These are phyloP conservation scores for Temnothorax rugatulus DNA, from an alignment of 2,888 invertebrate genomes.

Conservation along the genomic window DNA sequence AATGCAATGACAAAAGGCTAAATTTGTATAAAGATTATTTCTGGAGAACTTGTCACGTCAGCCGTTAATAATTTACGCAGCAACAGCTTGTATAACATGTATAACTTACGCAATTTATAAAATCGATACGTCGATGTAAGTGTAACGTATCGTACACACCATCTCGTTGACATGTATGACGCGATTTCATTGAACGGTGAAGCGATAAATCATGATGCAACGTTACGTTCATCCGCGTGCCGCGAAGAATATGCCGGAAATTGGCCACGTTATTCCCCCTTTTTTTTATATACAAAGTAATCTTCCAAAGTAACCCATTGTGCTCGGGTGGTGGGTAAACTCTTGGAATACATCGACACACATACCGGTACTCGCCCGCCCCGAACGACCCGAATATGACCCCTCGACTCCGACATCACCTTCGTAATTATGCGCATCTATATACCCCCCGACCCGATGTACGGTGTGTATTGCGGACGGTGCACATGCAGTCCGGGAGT, in stretches of 20 bases:
- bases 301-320: constrained; percentile 35
- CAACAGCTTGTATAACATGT: not conserved
- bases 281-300: constrained; percentile 28
- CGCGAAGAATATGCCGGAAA: constrained; percentile 36
- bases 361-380: constrained; percentile 3
- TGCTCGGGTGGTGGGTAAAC: constrained; percentile 11
- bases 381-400: constrained; percentile 58
- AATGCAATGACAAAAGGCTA: not conserved
- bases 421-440: constrained; percentile 76
- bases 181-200: constrained; percentile 42
- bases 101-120: constrained; percentile 28
- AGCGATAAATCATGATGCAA: constrained; percentile 36
- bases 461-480: constrained; percentile 32
- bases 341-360: constrained; percentile 38
- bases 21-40: not conserved
- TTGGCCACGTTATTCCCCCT: constrained; percentile 20
- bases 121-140: constrained; percentile 18
- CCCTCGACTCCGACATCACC: constrained; percentile 65
- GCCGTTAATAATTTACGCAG: constrained; percentile 14
- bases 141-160: not conserved
- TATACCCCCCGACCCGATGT: constrained; percentile 59
- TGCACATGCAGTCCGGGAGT: constrained; percentile 58
- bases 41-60: not conserved
- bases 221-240: constrained; percentile 14
- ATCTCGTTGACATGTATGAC: constrained; percentile 1